Percentiles rank a stretch among this genome's conserved stretches.
phyloP scores from a whole-genome alignment of 2,797 vertebrate genomes.

The Micromesistius poutassou region DNA sequence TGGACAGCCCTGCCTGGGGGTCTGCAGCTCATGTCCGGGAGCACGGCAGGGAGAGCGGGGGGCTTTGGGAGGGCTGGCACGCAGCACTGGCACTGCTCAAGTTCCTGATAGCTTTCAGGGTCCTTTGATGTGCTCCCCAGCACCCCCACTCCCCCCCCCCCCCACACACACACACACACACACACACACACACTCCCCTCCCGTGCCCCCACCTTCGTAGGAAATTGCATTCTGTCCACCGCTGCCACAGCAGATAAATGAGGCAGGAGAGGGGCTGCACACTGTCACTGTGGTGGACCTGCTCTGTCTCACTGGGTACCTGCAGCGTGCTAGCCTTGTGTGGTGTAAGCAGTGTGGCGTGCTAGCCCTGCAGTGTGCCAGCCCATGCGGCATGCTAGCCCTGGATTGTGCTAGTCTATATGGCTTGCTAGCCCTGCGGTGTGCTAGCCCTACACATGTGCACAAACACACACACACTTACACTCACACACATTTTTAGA shows the following conservation, averaged over 20 bases:
- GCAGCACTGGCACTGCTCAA: constrained; percentile 74
- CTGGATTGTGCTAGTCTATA: background rate
- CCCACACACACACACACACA: constrained; percentile 17
- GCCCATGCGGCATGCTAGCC: background rate
- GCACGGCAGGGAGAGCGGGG: constrained; percentile 57
- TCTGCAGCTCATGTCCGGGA: constrained; percentile 54
- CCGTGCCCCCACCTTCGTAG: constrained; percentile 70
- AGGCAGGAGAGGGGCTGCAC: constrained; percentile 70
- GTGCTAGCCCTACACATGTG: constrained; percentile 38
- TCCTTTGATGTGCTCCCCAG: constrained; percentile 77
- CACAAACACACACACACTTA: constrained; percentile 14
- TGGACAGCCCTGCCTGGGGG: constrained; percentile 19
- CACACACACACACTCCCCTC: constrained; percentile 24
- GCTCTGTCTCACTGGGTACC: constrained; percentile 71
- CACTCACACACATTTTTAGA: constrained; percentile 24
- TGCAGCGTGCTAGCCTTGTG: constrained; percentile 59
- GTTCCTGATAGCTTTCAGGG: constrained; percentile 65
- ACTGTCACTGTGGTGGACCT: constrained; percentile 68
- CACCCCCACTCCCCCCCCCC: constrained; percentile 53
- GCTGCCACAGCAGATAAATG: constrained; percentile 75
- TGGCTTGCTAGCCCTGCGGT: background rate
- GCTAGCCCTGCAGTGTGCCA: background rate
- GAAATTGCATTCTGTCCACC: constrained; percentile 77
- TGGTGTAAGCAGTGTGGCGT: background rate
- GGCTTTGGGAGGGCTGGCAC: constrained; percentile 65